These are phyloP conservation scores for Bombyx huttoni DNA, from an alignment of 2,888 invertebrate genomes.

Conservation along the genomic window DNA sequence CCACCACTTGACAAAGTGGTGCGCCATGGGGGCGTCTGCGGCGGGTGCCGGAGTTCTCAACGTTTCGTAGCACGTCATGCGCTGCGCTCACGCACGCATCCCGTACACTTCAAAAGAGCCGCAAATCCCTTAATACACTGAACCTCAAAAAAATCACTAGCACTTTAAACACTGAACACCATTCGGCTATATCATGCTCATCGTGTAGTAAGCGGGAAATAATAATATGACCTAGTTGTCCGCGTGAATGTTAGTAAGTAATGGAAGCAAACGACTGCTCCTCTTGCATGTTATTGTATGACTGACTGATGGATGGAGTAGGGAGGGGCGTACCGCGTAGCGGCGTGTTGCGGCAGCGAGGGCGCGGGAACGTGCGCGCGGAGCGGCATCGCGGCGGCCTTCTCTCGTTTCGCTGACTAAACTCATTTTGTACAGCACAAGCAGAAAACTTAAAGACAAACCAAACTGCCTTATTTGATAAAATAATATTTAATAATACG, in stretches of 20 bases:
- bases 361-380: constrained; percentile 22
- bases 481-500: neutral
- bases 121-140: constrained; percentile 45
- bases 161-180: constrained; percentile 47
- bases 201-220: constrained; percentile 28
- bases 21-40: constrained; percentile 77
- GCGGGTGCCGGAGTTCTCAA: constrained; percentile 70
- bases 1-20: constrained; percentile 84
- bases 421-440: neutral
- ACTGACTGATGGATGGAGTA: constrained; percentile 61
- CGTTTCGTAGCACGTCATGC: constrained; percentile 74
- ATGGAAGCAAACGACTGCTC: constrained; percentile 36
- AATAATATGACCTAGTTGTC: constrained; percentile 64
- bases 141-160: constrained; percentile 30
- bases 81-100: constrained; percentile 73
- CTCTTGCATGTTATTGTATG: constrained; percentile 43
- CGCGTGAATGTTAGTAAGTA: constrained; percentile 47
- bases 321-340: constrained; percentile 29
- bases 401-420: constrained; percentile 12
- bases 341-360: constrained; percentile 23
- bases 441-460: neutral
- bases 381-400: constrained; percentile 16
- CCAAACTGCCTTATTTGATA: neutral
- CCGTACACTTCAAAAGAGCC: constrained; percentile 66
- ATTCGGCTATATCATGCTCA: constrained; percentile 16